These are phyloP conservation scores for Laticauda laticaudata DNA, from an alignment of 2,113 vertebrate genomes.

Conservation along the genomic window DNA sequence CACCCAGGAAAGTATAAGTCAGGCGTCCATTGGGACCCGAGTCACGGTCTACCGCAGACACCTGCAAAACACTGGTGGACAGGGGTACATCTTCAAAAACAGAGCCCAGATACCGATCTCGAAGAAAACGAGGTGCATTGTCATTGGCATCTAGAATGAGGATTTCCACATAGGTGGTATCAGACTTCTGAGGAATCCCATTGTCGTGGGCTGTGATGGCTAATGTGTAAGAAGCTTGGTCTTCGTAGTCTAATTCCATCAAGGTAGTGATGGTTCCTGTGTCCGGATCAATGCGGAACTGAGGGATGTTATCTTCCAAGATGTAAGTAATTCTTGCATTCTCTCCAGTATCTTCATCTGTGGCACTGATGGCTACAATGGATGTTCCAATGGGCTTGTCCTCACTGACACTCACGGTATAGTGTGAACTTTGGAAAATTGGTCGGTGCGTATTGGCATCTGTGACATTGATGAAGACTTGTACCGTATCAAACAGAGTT, in stretches of 20 bases:
- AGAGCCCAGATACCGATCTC: slow-evolving; percentile 85
- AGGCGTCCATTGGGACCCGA: slow-evolving; percentile 87
- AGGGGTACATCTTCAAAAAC: slow-evolving; percentile 87
- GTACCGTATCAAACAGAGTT: slow-evolving; percentile 84
- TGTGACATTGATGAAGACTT: slow-evolving; percentile 93
- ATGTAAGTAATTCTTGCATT: slow-evolving; percentile 92
- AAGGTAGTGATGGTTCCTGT: slow-evolving; percentile 88
- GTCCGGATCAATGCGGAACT: slow-evolving; percentile 89
- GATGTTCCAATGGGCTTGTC: slow-evolving; percentile 86
- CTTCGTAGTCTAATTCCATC: slow-evolving; percentile 92
- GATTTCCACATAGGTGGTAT: slow-evolving; percentile 92
- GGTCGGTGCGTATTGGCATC: slow-evolving; percentile 96
- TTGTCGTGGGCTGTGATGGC: slow-evolving; percentile 92
- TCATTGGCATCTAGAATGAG: slow-evolving; percentile 91
- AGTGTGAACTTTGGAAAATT: slow-evolving; percentile 91
- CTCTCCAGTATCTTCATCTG: slow-evolving; percentile 93
- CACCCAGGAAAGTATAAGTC: slow-evolving; percentile 88
- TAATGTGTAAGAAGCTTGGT: slow-evolving; percentile 90
- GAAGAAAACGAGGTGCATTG: slow-evolving; percentile 82
- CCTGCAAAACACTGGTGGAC: slow-evolving; percentile 89
- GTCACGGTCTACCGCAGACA: slow-evolving; percentile 90
- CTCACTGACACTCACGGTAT: slow-evolving; percentile 84
- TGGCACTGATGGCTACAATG: slow-evolving; percentile 85
- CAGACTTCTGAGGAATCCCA: slow-evolving; percentile 92
- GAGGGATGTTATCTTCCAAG: slow-evolving; percentile 90